These are phyloP conservation scores for Tragelaphus oryx DNA, from an alignment of 2,797 vertebrate genomes.

Conservation along the genomic window DNA sequence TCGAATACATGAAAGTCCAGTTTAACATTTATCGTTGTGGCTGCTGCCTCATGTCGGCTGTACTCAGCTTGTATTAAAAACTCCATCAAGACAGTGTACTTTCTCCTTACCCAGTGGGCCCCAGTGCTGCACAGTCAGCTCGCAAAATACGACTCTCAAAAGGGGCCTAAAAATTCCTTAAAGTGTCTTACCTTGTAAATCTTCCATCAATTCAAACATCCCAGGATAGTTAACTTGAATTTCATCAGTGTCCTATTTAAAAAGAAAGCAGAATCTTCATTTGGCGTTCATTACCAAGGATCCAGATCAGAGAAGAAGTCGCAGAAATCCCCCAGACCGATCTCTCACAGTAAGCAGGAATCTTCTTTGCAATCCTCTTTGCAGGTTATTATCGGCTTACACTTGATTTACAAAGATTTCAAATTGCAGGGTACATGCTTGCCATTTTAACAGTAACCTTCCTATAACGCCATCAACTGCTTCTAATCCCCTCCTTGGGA, in stretches of 20 bases:
- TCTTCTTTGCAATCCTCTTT: constrained; percentile 13
- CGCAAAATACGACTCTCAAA: constrained; percentile 1
- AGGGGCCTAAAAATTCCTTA: neutral
- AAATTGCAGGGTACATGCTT: neutral
- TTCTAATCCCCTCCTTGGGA: neutral
- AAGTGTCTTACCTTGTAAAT: constrained; percentile 88
- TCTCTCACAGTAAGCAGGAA: neutral
- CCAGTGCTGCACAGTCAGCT: neutral
- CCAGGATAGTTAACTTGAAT: constrained; percentile 94
- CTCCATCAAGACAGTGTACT: neutral
- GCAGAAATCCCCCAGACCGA: neutral
- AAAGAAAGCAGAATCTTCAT: constrained; percentile 51
- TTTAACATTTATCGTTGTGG: neutral
- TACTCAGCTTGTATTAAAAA: neutral
- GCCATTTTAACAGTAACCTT: neutral
- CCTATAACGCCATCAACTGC: neutral
- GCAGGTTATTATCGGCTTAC: neutral
- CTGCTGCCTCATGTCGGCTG: neutral
- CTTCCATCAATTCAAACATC: constrained; percentile 92
- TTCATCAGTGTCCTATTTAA: constrained; percentile 90
- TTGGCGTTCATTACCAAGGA: neutral
- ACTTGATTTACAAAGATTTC: neutral
- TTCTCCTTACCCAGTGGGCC: neutral
- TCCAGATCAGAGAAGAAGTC: neutral
- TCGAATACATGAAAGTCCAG: neutral